A percentile compares a stretch with the other conserved stretches of the same genome.
Evolutionary conservation across 2,888 invertebrate genomes (phyloP).

Genomic region (Pterobdella sp.): DNA sequence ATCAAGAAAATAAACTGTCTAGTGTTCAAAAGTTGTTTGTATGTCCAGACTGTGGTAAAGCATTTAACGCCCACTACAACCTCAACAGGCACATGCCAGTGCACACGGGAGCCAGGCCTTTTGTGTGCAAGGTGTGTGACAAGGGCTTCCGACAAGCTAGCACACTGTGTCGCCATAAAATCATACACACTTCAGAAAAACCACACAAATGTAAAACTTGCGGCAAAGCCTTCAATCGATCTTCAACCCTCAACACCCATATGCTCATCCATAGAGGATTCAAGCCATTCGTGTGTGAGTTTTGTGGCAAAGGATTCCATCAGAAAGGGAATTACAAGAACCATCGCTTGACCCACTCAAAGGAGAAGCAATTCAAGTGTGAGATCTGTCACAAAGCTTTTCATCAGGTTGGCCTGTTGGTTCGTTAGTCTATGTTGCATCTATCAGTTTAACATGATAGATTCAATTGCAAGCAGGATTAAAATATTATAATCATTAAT

Average conservation of each 20-base stretch:
- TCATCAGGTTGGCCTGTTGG: slow-evolving; percentile 61
- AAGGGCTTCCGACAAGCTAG: slow-evolving; percentile 60
- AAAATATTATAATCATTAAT: too few species aligned
- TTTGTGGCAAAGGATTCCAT: slow-evolving; percentile 56
- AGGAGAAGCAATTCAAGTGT: slow-evolving; percentile 94
- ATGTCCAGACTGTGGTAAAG: slow-evolving; percentile 28
- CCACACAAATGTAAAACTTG: slow-evolving; percentile 51
- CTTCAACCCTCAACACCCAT: slow-evolving; percentile 53
- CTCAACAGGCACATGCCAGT: slow-evolving; percentile 78
- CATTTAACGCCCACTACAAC: slow-evolving; percentile 28
- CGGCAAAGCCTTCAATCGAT: slow-evolving; percentile 51
- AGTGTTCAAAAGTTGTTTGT: slow-evolving; percentile 22
- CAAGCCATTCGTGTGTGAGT: slow-evolving; percentile 51
- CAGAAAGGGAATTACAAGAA: slow-evolving; percentile 98
- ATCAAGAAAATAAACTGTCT: neutral
- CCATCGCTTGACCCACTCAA: slow-evolving; percentile 88
- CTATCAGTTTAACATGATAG: too few species aligned
- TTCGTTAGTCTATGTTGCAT: too few species aligned
- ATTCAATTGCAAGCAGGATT: too few species aligned
- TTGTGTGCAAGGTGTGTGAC: slow-evolving; percentile 88
- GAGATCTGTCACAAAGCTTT: slow-evolving; percentile 80
- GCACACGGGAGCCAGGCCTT: slow-evolving; percentile 82
- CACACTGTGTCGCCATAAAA: slow-evolving; percentile 52
- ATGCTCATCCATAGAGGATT: slow-evolving; percentile 51
- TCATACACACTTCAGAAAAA: slow-evolving; percentile 52